Evolutionary conservation across 2,797 vertebrate genomes (phyloP).

Genomic region (Crenichthys baileyi): DNA sequence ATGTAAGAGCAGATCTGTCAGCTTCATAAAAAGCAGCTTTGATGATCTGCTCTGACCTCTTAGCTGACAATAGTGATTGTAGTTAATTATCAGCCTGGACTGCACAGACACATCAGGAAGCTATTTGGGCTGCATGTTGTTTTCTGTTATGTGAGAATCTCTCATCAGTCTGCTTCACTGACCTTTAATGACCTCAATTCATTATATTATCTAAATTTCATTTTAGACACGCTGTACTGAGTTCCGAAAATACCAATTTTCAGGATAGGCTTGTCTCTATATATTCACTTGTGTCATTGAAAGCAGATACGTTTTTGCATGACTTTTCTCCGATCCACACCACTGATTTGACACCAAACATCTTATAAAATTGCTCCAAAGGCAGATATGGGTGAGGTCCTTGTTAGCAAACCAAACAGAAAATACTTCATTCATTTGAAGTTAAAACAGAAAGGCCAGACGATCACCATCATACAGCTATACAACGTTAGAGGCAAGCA

Average conservation of each 20-base stretch:
- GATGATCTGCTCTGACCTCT: constrained; percentile 30
- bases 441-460: constrained; percentile 56
- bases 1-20: constrained; percentile 19
- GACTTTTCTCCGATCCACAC: constrained; percentile 40
- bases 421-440: constrained; percentile 41
- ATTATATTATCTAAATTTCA: neutral
- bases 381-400: constrained; percentile 23
- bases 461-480: constrained; percentile 62
- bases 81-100: constrained; percentile 34
- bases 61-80: constrained; percentile 50
- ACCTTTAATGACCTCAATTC: constrained; percentile 23
- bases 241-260: neutral
- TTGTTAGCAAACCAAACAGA: constrained; percentile 74
- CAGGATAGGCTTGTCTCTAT: neutral
- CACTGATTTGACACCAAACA: constrained; percentile 12
- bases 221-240: neutral
- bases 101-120: constrained; percentile 31
- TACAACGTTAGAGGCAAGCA: neutral
- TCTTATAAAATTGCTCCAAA: constrained; percentile 36
- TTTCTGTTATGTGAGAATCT: constrained; percentile 1
- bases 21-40: constrained; percentile 26
- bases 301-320: neutral
- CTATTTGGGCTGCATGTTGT: constrained; percentile 22
- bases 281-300: neutral
- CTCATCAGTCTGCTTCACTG: constrained; percentile 11